phyloP scores from a whole-genome alignment of 2,113 vertebrate species.

The Toxotes chatareus region DNA sequence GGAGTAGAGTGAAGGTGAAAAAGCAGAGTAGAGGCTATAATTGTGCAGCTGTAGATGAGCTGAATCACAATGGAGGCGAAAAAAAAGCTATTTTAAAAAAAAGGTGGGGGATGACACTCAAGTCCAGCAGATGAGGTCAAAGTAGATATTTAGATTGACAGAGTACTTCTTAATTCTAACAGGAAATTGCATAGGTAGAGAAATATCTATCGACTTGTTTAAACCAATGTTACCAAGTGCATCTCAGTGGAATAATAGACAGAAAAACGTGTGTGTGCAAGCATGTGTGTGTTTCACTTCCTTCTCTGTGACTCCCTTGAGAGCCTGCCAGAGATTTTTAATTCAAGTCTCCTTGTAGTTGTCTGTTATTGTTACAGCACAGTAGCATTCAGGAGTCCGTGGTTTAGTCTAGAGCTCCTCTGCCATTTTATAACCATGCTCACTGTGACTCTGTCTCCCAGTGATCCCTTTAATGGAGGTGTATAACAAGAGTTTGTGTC shows the following conservation, averaged over 20 bases:
- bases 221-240: slow-evolving; percentile 18
- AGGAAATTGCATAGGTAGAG: slow-evolving; percentile 11
- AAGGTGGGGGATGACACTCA: neutral
- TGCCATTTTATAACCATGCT: slow-evolving; percentile 44
- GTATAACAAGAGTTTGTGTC: slow-evolving; percentile 93
- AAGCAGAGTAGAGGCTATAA: slow-evolving; percentile 20
- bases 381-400: neutral
- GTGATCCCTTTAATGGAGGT: slow-evolving; percentile 95
- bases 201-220: slow-evolving; percentile 15
- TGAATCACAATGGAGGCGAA: slow-evolving; percentile 2
- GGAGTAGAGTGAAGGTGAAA: slow-evolving; percentile 36
- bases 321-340: slow-evolving; percentile 1
- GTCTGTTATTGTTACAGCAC: slow-evolving; percentile 29
- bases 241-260: slow-evolving; percentile 8
- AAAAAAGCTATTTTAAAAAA: neutral
- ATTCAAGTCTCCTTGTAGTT: slow-evolving; percentile 23
- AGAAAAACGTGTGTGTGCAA: slow-evolving; percentile 14
- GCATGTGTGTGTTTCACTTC: neutral
- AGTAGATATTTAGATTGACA: neutral
- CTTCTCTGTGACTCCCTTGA: neutral
- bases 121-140: neutral
- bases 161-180: slow-evolving; percentile 6
- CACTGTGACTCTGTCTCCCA: slow-evolving; percentile 60
- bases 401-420: slow-evolving; percentile 1
- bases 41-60: slow-evolving; percentile 16